phyloP scores from a whole-genome alignment of 2,888 invertebrate genomes.

The Epirrhoe tristata region DNA sequence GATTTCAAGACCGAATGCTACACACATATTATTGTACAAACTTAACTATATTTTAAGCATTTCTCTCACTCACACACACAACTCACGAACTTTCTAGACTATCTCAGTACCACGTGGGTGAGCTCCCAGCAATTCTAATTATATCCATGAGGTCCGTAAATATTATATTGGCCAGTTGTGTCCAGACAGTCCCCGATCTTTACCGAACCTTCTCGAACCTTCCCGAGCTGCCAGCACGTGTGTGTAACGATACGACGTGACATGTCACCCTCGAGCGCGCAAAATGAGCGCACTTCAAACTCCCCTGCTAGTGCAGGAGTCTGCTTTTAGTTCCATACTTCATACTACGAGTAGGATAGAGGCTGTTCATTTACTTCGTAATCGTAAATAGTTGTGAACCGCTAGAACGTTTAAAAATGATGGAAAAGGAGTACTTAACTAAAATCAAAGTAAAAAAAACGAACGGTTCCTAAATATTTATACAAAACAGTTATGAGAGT shows the following conservation, averaged over 20 bases:
- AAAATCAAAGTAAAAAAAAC: background rate
- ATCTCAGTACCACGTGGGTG: no score
- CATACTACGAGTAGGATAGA: conserved; percentile 35
- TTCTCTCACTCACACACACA: no score
- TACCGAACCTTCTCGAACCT: conserved; percentile 51
- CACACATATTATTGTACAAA: no score
- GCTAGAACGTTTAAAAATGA: background rate
- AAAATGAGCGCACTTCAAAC: conserved; percentile 80
- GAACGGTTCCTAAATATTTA: background rate
- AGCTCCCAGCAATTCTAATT: background rate
- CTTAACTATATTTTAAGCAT: no score
- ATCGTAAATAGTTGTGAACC: background rate
- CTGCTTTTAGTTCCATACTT: conserved; percentile 15
- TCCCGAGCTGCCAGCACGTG: conserved; percentile 64
- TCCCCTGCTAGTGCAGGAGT: conserved; percentile 31
- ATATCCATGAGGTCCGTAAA: background rate
- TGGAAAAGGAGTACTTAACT: background rate
- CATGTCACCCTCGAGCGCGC: conserved; percentile 63
- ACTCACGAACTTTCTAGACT: no score
- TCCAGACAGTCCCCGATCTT: conserved; percentile 28
- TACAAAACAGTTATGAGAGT: no score
- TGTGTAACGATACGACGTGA: conserved; percentile 72
- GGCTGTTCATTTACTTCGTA: background rate
- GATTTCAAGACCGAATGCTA: no score
- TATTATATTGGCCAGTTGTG: background rate